A percentile compares a stretch with the other conserved stretches of the same genome.
These are phyloP conservation scores for Zeus faber DNA, from an alignment of 2,113 vertebrate genomes.

Conservation along the genomic window DNA sequence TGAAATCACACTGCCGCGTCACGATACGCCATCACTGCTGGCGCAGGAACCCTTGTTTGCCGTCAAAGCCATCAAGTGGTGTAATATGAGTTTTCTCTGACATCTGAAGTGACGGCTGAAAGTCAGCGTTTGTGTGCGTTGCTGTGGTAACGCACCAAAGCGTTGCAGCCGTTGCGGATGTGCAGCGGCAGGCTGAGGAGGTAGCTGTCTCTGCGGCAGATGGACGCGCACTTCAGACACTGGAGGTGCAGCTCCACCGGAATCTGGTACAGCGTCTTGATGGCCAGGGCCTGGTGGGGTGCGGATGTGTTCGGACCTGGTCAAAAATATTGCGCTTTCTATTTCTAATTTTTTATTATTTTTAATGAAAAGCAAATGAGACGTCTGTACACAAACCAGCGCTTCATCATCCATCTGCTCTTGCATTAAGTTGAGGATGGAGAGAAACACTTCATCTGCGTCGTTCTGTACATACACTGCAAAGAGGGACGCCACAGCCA, in stretches of 20 bases:
- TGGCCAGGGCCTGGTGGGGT: constrained; percentile 53
- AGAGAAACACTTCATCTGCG: constrained; percentile 71
- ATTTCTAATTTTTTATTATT: no score
- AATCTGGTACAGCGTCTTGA: constrained; percentile 66
- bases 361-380: not conserved
- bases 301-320: no score
- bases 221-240: constrained; percentile 48
- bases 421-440: constrained; percentile 59
- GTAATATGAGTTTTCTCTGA: no score
- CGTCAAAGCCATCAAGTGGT: no score
- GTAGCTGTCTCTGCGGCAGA: constrained; percentile 38
- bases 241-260: constrained; percentile 39
- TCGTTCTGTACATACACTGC: constrained; percentile 65
- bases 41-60: no score
- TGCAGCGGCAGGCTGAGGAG: constrained; percentile 62
- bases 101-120: no score
- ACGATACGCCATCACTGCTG: no score
- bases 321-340: no score
- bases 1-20: no score
- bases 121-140: no score
- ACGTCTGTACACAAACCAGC: constrained; percentile 44
- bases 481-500: constrained; percentile 11
- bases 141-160: constrained; percentile 48
- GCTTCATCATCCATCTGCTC: constrained; percentile 57
- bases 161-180: constrained; percentile 37